These are phyloP conservation scores for Amphiprion clarkii DNA, from an alignment of 2,797 vertebrate species.

Conservation along the genomic window DNA sequence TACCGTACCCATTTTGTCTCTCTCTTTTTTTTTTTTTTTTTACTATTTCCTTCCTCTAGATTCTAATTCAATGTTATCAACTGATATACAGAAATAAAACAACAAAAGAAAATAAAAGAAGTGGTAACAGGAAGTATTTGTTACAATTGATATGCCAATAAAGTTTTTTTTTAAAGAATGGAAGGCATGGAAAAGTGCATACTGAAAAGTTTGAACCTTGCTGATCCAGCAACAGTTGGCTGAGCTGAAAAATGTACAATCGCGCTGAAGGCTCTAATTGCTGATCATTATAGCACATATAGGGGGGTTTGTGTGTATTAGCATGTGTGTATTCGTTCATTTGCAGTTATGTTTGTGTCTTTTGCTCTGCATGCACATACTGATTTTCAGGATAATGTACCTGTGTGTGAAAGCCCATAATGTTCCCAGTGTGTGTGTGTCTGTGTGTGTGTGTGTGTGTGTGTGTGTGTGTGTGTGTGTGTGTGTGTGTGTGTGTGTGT, in stretches of 20 bases:
- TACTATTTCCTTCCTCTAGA: not conserved
- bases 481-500: slow-evolving; percentile 30
- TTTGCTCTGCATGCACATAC: slow-evolving; percentile 20
- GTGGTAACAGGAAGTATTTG: too few relatives aligned
- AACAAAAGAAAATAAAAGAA: too few relatives aligned
- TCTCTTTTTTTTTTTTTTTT: not conserved
- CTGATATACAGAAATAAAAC: too few relatives aligned
- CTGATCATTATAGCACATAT: slow-evolving; percentile 53
- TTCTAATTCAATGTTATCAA: too few relatives aligned
- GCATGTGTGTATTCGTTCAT: slow-evolving; percentile 23
- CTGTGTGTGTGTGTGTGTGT: too few relatives aligned
- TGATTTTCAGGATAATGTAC: slow-evolving; percentile 28
- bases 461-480: slow-evolving; percentile 16
- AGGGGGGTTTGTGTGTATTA: slow-evolving; percentile 26
- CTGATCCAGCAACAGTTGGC: slow-evolving; percentile 41
- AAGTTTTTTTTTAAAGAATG: too few relatives aligned
- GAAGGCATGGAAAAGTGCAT: too few relatives aligned
- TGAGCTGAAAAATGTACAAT: slow-evolving; percentile 37
- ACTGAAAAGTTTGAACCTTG: not conserved
- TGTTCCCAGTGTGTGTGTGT: not conserved
- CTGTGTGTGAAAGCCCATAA: slow-evolving; percentile 18
- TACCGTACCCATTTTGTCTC: not conserved
- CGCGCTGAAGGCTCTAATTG: slow-evolving; percentile 56
- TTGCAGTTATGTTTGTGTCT: slow-evolving; percentile 26
- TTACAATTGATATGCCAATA: too few relatives aligned